Evolutionary conservation across 2,113 vertebrate genomes (phyloP), one percentile per base, ranked within the genome.

Genomic region (Odontophorus gujanensis): DNA sequence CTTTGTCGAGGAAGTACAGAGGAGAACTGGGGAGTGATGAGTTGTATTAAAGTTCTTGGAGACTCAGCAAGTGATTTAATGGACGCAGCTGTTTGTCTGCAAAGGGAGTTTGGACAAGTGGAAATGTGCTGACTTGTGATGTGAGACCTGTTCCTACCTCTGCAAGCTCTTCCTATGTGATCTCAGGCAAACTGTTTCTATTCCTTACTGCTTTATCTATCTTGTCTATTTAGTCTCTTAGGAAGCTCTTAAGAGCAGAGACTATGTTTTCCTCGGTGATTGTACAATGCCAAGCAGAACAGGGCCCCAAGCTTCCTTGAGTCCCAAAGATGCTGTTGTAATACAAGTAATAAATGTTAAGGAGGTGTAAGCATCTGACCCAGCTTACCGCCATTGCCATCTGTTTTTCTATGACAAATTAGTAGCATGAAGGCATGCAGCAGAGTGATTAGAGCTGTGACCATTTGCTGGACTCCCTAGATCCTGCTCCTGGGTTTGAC

Each of bases 251-350:
- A 68, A 85, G 73, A 90, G 73, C 81, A 75, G 47, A 80, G 87
- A 8, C 89, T 74, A 21, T 95, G 80, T 92, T 94, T 88, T 91
- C 50, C 51, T 85, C 67, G 73, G 43, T 91, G 85, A 91, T 96
- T 94, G 81, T 87, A 61, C 79, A 89, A 74, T 58, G 45, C 71
- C 94, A 91, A 68, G 58, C 53, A 42, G 57, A 92, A 69, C 66
- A 76, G 86, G 83, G 69, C 67, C 86, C 94, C 86, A 73, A 53
- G 78, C 91, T 96, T 96, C 89, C 91, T 95, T 87, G 89, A 83
- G 59, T 87, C 89, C 75, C 84, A 69, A 92, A 89, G 91, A 93
- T 96, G 92, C 94, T 95, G 85, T 87, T 95, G 87, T 91, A 96
- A 74, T 76, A 25, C 53, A 69, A 91, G 72, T n/a, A 40, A 1